Evolutionary conservation across 2,113 vertebrate species (phyloP).

Genomic region (Callaeas wilsoni): DNA sequence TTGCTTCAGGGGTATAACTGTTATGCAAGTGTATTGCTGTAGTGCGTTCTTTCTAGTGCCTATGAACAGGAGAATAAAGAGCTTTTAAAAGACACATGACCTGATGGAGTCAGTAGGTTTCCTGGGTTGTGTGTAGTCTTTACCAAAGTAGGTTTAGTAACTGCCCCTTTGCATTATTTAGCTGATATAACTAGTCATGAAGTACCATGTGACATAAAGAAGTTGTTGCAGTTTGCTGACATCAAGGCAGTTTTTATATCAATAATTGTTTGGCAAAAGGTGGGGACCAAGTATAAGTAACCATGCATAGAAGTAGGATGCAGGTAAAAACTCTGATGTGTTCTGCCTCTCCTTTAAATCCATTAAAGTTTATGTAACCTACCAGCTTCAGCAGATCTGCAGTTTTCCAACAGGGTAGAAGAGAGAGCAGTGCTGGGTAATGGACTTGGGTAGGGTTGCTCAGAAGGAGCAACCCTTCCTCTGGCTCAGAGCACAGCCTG

Average conservation of each 20-base stretch:
- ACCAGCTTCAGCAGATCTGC: neutral
- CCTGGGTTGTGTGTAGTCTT: neutral
- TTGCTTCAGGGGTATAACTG: slow-evolving; percentile 46
- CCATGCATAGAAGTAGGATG: slow-evolving; percentile 6
- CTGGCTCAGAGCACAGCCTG: neutral
- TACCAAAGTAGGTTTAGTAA: slow-evolving; percentile 2
- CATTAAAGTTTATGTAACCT: neutral
- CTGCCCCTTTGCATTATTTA: slow-evolving; percentile 44
- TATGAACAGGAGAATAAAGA: neutral
- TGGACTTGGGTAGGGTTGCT: neutral
- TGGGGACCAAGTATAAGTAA: neutral
- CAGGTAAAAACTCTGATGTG: neutral
- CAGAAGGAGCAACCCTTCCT: neutral
- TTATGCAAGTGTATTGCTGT: slow-evolving; percentile 55
- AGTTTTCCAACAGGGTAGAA: neutral
- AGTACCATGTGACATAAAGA: slow-evolving; percentile 28
- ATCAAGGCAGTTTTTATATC: slow-evolving; percentile 30
- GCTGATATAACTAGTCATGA: slow-evolving; percentile 34
- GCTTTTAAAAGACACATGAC: neutral
- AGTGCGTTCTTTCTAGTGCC: slow-evolving; percentile 37
- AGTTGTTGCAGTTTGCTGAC: slow-evolving; percentile 43
- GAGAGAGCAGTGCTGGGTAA: neutral
- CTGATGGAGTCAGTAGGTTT: neutral
- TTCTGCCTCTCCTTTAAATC: neutral
- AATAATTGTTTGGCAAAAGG: neutral